Percentiles rank a stretch among this genome's conserved stretches.
phyloP scores from a whole-genome alignment of 2,888 invertebrate genomes.

The Cosmorhoe ocellata region DNA sequence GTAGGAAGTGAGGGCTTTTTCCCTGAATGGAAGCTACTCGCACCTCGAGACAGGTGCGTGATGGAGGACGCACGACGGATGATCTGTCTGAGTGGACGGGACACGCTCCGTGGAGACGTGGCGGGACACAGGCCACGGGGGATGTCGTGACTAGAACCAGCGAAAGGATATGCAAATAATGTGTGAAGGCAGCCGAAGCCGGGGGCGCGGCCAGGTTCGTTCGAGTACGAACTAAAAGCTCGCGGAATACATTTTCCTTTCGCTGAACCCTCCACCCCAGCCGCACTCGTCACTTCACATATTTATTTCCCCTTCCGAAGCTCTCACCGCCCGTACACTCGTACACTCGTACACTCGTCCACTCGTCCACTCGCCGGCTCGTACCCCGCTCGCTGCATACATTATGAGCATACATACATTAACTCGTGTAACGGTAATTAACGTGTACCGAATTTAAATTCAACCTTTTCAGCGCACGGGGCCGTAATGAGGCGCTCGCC shows the following conservation, averaged over 20 bases:
- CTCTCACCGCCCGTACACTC: slow-evolving; percentile 4
- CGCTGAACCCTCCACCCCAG: not conserved
- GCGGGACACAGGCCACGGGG: too few relatives aligned
- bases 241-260: not conserved
- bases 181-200: too few relatives aligned
- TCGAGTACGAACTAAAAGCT: too few relatives aligned
- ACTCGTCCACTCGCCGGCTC: slow-evolving; percentile 1
- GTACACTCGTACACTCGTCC: not conserved
- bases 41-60: too few relatives aligned
- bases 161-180: too few relatives aligned
- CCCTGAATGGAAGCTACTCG: too few relatives aligned
- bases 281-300: not conserved
- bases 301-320: slow-evolving; percentile 9
- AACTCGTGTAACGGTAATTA: slow-evolving; percentile 27
- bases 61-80: too few relatives aligned
- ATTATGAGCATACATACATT: not conserved
- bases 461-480: slow-evolving; percentile 22
- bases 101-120: too few relatives aligned
- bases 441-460: slow-evolving; percentile 29
- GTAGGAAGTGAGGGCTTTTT: too few relatives aligned
- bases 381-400: not conserved
- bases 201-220: too few relatives aligned
- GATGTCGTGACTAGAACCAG: too few relatives aligned
- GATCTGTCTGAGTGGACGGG: too few relatives aligned
- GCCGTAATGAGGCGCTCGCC: slow-evolving; percentile 5